These are phyloP conservation scores for Esox niger DNA, from an alignment of 2,113 vertebrate species.

Conservation along the genomic window DNA sequence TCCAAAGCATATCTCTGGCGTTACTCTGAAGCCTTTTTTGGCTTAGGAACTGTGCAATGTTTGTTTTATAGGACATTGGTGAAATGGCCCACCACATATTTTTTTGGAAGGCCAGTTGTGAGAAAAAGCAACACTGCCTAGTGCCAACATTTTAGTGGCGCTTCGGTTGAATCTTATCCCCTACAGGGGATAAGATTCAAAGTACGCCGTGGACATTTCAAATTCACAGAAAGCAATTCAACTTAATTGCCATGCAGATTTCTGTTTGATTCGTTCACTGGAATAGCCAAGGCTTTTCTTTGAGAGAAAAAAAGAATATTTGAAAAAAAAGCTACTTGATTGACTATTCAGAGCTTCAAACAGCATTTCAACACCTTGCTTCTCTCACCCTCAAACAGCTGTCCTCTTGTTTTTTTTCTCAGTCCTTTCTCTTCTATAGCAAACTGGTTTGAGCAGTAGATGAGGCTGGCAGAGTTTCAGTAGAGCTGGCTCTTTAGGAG, in stretches of 20 bases:
- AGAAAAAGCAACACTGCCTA: neutral
- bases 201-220: neutral
- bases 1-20: neutral
- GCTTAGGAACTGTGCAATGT: neutral
- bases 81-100: neutral
- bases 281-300: constrained; percentile 24
- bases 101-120: constrained; percentile 12
- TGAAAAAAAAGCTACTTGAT: constrained; percentile 29
- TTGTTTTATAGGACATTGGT: neutral
- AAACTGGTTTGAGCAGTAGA: constrained; percentile 34
- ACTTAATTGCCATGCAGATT: constrained; percentile 13
- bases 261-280: constrained; percentile 22
- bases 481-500: constrained; percentile 36
- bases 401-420: constrained; percentile 34
- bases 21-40: neutral
- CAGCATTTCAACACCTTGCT: constrained; percentile 21
- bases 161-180: neutral
- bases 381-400: constrained; percentile 11
- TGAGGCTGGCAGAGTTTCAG: constrained; percentile 52
- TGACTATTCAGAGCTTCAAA: constrained; percentile 37
- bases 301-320: constrained; percentile 19
- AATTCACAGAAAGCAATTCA: constrained; percentile 12
- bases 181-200: too few relatives aligned
- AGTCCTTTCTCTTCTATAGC: constrained; percentile 16
- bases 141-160: neutral